Conservation (phyloP, 2,888 invertebrate species). For the Timema cristinae region DNA sequence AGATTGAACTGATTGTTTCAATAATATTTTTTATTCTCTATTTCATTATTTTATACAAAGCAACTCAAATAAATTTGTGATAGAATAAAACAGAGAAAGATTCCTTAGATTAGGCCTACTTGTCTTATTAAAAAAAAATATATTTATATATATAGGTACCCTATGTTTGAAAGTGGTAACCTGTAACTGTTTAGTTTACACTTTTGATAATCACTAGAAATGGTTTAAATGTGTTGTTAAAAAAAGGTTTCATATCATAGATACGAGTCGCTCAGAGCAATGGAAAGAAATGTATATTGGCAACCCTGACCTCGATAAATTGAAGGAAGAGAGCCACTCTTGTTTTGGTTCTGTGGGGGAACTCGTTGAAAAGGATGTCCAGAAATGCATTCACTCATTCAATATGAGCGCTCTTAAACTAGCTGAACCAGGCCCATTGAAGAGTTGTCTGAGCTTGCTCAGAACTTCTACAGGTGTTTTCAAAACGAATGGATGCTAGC, state of each 20-base stretch:
- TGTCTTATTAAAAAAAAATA: no score
- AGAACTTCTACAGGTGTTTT: conserved; percentile 83
- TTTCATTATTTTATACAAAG: no score
- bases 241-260: conserved; percentile 23
- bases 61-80: no score
- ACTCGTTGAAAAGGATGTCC: conserved; percentile 58
- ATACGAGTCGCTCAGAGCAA: conserved; percentile 32
- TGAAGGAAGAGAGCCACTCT: conserved; percentile 47
- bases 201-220: no score
- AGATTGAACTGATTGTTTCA: no score
- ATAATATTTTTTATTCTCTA: no score
- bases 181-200: no score
- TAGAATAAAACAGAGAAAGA: no score
- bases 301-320: conserved; percentile 40
- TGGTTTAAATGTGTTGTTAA: no score
- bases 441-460: conserved; percentile 83
- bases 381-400: conserved; percentile 64
- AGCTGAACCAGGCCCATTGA: conserved; percentile 64
- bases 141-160: no score
- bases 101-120: no score
- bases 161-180: no score
- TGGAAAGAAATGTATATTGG: conserved; percentile 32
- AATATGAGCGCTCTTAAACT: conserved; percentile 59
- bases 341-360: conserved; percentile 46
- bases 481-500: conserved; percentile 66